These are phyloP conservation scores for Scatophagus argus DNA, from an alignment of 2,113 vertebrate genomes.

Conservation along the genomic window DNA sequence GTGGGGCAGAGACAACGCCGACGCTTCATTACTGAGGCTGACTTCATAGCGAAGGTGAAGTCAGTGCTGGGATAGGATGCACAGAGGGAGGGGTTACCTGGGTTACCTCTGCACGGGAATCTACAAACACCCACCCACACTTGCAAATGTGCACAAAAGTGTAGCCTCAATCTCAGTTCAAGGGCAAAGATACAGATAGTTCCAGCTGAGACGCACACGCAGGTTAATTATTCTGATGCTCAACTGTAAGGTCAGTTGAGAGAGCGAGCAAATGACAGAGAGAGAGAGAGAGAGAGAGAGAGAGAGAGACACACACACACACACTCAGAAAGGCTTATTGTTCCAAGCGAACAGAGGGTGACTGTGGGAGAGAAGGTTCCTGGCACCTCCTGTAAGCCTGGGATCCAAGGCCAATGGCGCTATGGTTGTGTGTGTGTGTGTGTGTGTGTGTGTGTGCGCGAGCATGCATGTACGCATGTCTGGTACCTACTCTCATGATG, in stretches of 20 bases:
- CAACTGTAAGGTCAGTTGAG: slow-evolving; percentile 60
- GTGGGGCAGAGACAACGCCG: slow-evolving; percentile 40
- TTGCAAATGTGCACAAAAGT: background rate
- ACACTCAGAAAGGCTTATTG: slow-evolving; percentile 74
- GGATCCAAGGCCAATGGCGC: slow-evolving; percentile 66
- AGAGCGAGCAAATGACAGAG: slow-evolving; percentile 33
- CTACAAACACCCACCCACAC: background rate
- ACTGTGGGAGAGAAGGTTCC: slow-evolving; percentile 79
- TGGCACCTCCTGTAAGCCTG: slow-evolving; percentile 76
- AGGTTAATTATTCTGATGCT: slow-evolving; percentile 42
- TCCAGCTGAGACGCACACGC: slow-evolving; percentile 22
- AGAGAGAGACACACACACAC: slow-evolving; percentile 29
- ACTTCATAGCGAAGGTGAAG: slow-evolving; percentile 82
- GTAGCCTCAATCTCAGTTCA: slow-evolving; percentile 6
- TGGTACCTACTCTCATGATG: slow-evolving; percentile 7
- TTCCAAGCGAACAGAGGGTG: slow-evolving; percentile 81
- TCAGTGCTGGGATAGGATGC: slow-evolving; percentile 57
- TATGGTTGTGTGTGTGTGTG: slow-evolving; percentile 33
- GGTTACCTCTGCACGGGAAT: background rate
- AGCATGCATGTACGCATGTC: slow-evolving; percentile 24
- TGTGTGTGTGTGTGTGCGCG: slow-evolving; percentile 14
- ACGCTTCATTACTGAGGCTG: slow-evolving; percentile 81
- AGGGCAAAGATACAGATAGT: background rate
- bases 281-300: slow-evolving; percentile 39
- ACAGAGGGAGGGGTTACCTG: slow-evolving; percentile 24